phyloP scores from a whole-genome alignment of 2,797 vertebrate genomes.

The Myotis vivesi region DNA sequence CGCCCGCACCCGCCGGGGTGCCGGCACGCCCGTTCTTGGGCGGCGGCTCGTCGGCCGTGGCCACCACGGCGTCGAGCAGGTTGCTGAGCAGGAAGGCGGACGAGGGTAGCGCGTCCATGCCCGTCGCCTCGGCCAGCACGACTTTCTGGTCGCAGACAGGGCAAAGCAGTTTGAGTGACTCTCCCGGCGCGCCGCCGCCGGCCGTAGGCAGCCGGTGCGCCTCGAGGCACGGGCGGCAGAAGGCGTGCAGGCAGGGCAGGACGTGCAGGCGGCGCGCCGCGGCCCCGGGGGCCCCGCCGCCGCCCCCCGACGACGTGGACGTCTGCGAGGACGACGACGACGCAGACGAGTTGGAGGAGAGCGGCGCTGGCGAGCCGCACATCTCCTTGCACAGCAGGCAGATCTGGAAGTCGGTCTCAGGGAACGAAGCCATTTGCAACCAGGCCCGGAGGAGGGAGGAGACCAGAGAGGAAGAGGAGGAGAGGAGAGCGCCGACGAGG shows the following conservation, averaged over 20 bases:
- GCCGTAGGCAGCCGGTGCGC: constrained; percentile 85
- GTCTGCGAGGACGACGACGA: constrained; percentile 93
- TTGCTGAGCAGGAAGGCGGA: constrained; percentile 95
- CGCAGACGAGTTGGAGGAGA: constrained; percentile 92
- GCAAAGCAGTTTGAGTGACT: constrained; percentile 91
- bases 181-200: constrained; percentile 81
- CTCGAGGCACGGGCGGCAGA: constrained; percentile 94
- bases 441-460: constrained; percentile 66
- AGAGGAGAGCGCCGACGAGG: constrained; percentile 33
- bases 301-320: constrained; percentile 89
- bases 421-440: constrained; percentile 91
- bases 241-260: constrained; percentile 93
- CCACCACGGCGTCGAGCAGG: constrained; percentile 93
- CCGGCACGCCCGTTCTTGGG: constrained; percentile 83
- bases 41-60: constrained; percentile 85
- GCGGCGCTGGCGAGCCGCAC: constrained; percentile 92
- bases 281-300: constrained; percentile 78
- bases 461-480: constrained; percentile 68
- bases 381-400: constrained; percentile 95
- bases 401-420: constrained; percentile 92
- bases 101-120: constrained; percentile 93
- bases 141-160: constrained; percentile 95
- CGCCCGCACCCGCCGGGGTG: constrained; percentile 57
- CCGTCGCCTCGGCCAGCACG: constrained; percentile 90
- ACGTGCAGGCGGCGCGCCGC: constrained; percentile 90